Evolutionary conservation across 2,888 invertebrate species (phyloP), one percentile per base, ranked within the genome.

Genomic region (Carterocephalus palaemon): DNA sequence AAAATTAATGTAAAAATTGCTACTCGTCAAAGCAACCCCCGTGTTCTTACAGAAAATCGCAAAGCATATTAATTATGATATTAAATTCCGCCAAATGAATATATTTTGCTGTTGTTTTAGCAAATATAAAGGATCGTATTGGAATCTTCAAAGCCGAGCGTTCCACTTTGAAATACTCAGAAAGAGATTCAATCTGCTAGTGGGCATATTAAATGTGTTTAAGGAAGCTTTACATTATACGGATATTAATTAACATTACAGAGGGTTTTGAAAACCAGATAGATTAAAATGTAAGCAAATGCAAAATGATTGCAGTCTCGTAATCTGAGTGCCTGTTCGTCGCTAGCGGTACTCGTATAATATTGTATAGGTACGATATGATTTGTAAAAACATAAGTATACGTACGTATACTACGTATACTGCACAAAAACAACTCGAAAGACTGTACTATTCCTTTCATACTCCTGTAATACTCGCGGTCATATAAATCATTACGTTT

Each of bases 111-210:
- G 43, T 42, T 28, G 47, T 47, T 43, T 45, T 45, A 43, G 42
- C 42, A 19, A 24, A 28, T 29, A 32, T 31, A 53, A 52, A 47
- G 52, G n/a, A n/a, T n/a, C 46, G 41, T 51, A 56, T 51, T 48
- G 47, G 43, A 42, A 48, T 48, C 47, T 50, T 57, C 52, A 53
- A 54, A 56, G 51, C 41, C 46, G 46, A 33, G 45, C 37, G 32
- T 43, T 57, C 42, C 26, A 50, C 50, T 54, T 52, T 53, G 48
- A 51, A 38, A 43, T 52, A 28, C 39, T 29, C 43, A 56, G 54
- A 60, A 58, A 59, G 56, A 53, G 53, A 58, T 57, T 47, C 51
- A 54, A 57, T 57, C 53, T 47, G 48, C 40, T 54, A 49, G 42
- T 53, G 48, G 47, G 41, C 47, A 51, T 49, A 50, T 51, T 52